Conservation (phyloP, 2,797 vertebrate species). For the Amblyraja radiata region DNA sequence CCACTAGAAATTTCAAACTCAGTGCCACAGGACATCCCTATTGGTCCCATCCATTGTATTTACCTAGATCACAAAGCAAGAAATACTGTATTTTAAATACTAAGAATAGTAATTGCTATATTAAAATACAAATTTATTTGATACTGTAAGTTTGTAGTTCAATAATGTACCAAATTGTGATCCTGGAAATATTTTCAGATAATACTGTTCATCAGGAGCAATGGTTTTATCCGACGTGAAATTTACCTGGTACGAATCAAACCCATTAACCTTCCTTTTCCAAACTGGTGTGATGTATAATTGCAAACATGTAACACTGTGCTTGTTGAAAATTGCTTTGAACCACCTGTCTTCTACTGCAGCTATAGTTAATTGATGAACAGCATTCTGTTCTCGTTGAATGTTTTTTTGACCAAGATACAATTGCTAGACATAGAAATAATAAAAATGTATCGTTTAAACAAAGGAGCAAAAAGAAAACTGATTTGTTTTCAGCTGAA, state of each 20-base stretch:
- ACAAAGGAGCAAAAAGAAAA: slow-evolving; percentile 13
- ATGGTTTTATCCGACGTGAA: neutral
- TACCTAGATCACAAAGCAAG: neutral
- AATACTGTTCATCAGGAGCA: neutral
- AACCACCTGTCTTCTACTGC: neutral
- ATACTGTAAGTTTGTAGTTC: neutral
- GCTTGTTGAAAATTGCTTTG: slow-evolving; percentile 1
- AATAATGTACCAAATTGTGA: neutral
- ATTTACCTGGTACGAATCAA: neutral
- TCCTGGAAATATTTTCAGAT: neutral
- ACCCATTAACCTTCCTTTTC: neutral
- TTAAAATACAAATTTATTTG: neutral
- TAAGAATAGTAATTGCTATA: slow-evolving; percentile 15
- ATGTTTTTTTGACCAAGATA: slow-evolving; percentile 1
- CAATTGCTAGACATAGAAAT: slow-evolving; percentile 9
- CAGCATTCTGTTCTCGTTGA: neutral
- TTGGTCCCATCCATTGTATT: neutral
- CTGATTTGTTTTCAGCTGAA: slow-evolving; percentile 11
- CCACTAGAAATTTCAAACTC: neutral
- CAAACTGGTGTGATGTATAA: neutral
- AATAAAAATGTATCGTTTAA: slow-evolving; percentile 12
- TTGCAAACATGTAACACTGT: slow-evolving; percentile 7
- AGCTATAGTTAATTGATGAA: neutral
- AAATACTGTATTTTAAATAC: neutral
- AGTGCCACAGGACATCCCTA: neutral